phyloP scores from a whole-genome alignment of 2,888 invertebrate genomes.

The Eugnorisma glareosa region DNA sequence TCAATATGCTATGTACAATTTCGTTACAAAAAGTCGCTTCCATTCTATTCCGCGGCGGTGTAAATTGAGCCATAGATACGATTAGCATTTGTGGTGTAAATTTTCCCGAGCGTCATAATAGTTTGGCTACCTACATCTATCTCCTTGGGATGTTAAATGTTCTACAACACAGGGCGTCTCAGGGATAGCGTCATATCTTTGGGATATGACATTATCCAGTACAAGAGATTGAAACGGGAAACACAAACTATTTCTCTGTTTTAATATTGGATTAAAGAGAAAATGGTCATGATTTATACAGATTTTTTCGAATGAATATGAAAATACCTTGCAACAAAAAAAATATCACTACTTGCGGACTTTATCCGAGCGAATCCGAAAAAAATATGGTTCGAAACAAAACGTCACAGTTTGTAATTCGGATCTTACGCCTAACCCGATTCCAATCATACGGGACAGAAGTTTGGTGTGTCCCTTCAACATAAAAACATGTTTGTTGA shows the following conservation, averaged over 20 bases:
- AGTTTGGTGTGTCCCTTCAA: not conserved
- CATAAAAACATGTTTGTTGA: not conserved
- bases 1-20: no score
- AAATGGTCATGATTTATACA: not conserved
- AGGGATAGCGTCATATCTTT: not conserved
- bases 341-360: not conserved
- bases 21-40: no score
- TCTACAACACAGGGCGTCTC: not conserved
- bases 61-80: no score
- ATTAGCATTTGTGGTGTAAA: not conserved
- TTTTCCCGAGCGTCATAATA: not conserved
- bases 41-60: no score
- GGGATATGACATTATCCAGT: constrained; percentile 39
- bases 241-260: constrained; percentile 44
- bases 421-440: not conserved
- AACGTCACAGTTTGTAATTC: not conserved
- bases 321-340: constrained; percentile 2
- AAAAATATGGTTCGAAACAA: not conserved
- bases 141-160: not conserved
- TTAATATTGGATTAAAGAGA: constrained; percentile 1
- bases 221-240: constrained; percentile 49
- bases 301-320: not conserved
- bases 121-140: not conserved
- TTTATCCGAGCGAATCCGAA: not conserved
- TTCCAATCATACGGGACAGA: not conserved